Conservation (phyloP, 2,888 invertebrate species). For the Tolmerus cingulatus region DNA sequence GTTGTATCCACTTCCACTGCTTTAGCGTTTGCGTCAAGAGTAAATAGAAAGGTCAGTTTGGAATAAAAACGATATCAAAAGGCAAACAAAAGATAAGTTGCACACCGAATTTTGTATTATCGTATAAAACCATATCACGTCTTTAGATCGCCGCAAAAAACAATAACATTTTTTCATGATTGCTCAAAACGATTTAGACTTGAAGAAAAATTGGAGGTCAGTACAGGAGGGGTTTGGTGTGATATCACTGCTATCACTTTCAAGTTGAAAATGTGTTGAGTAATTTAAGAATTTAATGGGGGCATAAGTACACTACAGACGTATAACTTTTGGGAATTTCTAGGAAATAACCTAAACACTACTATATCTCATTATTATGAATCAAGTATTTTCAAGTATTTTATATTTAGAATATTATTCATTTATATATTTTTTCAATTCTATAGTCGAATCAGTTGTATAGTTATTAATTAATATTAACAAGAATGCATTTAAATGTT, state of each 20-base stretch:
- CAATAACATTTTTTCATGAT: not conserved
- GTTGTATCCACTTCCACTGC: not conserved
- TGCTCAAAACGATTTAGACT: not conserved
- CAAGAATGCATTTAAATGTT: too few relatives aligned
- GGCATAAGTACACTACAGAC: not conserved
- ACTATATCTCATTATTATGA: too few relatives aligned
- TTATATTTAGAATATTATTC: too few relatives aligned
- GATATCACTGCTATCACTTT: not conserved
- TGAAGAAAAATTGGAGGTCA: not conserved
- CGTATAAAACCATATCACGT: not conserved
- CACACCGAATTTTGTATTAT: not conserved
- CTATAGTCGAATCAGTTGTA: too few relatives aligned
- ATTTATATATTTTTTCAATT: too few relatives aligned
- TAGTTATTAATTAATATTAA: too few relatives aligned
- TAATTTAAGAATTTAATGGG: not conserved
- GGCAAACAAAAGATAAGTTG: conserved; percentile 11
- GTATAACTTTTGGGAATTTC: not conserved
- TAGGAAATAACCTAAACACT: not conserved
- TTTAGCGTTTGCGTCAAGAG: not conserved
- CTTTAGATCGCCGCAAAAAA: not conserved
- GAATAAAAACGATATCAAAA: conserved; percentile 18
- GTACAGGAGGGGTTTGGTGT: not conserved
- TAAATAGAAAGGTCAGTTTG: conserved; percentile 20
- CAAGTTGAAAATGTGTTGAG: not conserved
- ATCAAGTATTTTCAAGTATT: too few relatives aligned